Evolutionary conservation across 30 jellyfish, hydroid and myxozoan species (phyloP).

Genomic region (Pelagia noctiluca): DNA sequence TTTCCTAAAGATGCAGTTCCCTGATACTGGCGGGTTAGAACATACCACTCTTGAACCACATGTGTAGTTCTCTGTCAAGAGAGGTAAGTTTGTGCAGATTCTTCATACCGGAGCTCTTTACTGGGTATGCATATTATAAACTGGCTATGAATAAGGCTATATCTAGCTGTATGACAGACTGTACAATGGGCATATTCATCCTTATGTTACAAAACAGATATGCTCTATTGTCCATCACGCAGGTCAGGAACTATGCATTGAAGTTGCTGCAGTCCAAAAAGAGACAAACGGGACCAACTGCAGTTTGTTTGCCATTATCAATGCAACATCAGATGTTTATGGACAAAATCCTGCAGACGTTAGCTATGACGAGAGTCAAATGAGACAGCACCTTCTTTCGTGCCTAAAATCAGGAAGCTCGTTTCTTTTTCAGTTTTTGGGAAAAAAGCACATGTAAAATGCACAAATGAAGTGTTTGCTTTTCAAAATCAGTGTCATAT

Average conservation of each 20-base stretch:
- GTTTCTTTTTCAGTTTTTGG: not conserved
- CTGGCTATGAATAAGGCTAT: slow-evolving; percentile 1
- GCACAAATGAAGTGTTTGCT: slow-evolving; percentile 19
- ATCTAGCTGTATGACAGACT: not conserved
- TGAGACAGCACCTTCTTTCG: no score
- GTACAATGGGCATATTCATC: not conserved
- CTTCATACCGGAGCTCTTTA: no score
- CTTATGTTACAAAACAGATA: slow-evolving; percentile 7
- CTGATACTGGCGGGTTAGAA: no score
- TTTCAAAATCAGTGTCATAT: not conserved
- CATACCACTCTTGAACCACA: no score
- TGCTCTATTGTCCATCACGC: slow-evolving; percentile 14
- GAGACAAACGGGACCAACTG: slow-evolving; percentile 14
- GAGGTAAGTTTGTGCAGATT: no score
- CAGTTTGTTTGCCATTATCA: slow-evolving; percentile 12
- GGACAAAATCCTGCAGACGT: slow-evolving; percentile 2
- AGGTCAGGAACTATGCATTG: slow-evolving; percentile 10
- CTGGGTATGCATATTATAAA: not conserved
- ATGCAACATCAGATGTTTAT: not conserved
- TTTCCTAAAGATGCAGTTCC: no score
- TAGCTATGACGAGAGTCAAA: not conserved
- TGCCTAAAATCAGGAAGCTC: no score
- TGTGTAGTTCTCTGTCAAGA: no score
- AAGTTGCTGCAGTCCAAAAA: slow-evolving; percentile 13
- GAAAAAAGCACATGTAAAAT: not conserved